Percentiles rank a stretch among this genome's conserved stretches.
Evolutionary conservation across 2,888 invertebrate genomes (phyloP).

Genomic region (Ctenicera cuprea): DNA sequence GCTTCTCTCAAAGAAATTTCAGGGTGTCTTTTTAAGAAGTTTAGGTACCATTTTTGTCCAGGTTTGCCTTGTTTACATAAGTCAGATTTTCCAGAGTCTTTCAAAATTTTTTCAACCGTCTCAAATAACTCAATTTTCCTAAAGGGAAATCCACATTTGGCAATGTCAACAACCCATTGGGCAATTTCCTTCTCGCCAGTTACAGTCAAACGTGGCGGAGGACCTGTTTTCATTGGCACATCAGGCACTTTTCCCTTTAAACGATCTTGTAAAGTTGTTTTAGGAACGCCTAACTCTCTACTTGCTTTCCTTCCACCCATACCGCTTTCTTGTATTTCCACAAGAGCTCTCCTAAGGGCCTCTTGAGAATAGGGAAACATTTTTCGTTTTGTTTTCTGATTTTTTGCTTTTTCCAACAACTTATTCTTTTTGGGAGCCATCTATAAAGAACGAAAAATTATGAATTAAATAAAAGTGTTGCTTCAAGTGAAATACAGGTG

Average conservation of each 20-base stretch:
- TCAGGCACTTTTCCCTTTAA: conserved; percentile 55
- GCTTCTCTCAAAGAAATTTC: conserved; percentile 59
- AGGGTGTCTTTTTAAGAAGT: conserved; percentile 62
- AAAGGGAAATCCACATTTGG: conserved; percentile 64
- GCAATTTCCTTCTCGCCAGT: conserved; percentile 60
- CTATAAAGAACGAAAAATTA: too few species aligned
- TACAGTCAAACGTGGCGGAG: conserved; percentile 56
- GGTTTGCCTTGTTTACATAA: conserved; percentile 49
- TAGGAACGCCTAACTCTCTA: conserved; percentile 45
- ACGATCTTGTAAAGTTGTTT: conserved; percentile 47
- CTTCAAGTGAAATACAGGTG: too few species aligned
- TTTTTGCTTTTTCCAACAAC: too few species aligned
- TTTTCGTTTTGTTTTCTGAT: conserved; percentile 16
- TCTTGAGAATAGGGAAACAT: conserved; percentile 40
- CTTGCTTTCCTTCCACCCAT: conserved; percentile 39
- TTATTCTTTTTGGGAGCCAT: not conserved
- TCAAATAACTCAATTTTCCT: conserved; percentile 61
- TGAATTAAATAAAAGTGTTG: too few species aligned
- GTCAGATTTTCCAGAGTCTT: conserved; percentile 32
- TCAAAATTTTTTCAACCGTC: conserved; percentile 59
- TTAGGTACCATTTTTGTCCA: conserved; percentile 59
- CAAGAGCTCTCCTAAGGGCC: conserved; percentile 40
- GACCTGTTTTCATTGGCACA: conserved; percentile 57
- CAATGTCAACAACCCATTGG: too few species aligned
- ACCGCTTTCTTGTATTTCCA: conserved; percentile 32